Conservation (phyloP, 2,888 invertebrate species). For the Allophyes oxyacanthae region DNA sequence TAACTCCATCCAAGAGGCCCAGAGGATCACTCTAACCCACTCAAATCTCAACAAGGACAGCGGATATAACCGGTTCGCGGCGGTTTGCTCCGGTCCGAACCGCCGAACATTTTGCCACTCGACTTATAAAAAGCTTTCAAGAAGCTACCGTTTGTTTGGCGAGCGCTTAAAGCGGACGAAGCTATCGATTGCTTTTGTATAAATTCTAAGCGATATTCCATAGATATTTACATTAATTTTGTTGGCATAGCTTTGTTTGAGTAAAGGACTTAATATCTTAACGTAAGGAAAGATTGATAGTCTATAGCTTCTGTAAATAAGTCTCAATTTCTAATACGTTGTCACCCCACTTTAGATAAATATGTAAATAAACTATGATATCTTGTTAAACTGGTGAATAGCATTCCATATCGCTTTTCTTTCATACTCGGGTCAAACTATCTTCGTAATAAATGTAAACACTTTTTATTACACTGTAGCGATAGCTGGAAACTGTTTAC, state of each 20-base stretch:
- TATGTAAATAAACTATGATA: not conserved
- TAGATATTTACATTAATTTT: too few species aligned
- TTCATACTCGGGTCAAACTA: not conserved
- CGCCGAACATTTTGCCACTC: conserved; percentile 40
- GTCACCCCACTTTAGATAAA: not conserved
- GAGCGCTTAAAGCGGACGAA: conserved; percentile 33
- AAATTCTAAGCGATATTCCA: not conserved
- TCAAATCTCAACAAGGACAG: conserved; percentile 37
- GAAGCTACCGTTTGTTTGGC: conserved; percentile 44
- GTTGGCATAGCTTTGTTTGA: too few species aligned
- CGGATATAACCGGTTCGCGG: conserved; percentile 37
- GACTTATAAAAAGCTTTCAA: conserved; percentile 48
- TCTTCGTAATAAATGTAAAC: conserved; percentile 29
- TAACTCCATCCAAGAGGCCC: not conserved
- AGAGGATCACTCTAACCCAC: conserved; percentile 42
- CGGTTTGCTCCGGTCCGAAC: conserved; percentile 5
- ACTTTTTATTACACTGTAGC: conserved; percentile 36
- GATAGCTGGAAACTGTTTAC: conserved; percentile 45
- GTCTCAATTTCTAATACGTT: too few species aligned
- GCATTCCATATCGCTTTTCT: conserved; percentile 3
- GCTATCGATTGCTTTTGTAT: conserved; percentile 29
- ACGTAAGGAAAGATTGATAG: too few species aligned
- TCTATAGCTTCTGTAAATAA: too few species aligned
- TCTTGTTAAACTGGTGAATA: conserved; percentile 12
- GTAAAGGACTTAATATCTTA: too few species aligned